phyloP scores from a whole-genome alignment of 2,797 vertebrate species.

The Bothrops alternatus region DNA sequence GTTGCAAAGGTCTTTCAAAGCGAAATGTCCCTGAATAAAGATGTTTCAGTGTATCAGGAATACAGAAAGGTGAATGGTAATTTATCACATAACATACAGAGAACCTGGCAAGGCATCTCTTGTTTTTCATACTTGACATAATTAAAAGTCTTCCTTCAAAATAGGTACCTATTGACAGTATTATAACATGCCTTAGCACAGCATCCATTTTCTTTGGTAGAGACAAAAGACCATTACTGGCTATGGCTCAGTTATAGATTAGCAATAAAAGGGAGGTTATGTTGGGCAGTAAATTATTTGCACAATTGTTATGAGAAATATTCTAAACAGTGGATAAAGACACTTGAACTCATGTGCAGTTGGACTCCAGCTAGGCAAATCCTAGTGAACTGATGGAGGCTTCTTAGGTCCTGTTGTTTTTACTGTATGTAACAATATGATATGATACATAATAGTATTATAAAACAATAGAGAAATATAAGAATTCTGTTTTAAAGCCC shows the following conservation, averaged over 20 bases:
- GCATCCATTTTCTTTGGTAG: constrained; percentile 1
- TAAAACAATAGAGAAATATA: not conserved
- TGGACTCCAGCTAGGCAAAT: not conserved
- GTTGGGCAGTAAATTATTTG: not conserved
- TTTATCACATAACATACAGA: not conserved
- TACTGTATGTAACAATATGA: not conserved
- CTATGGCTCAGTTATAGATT: constrained; percentile 31
- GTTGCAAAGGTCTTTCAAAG: constrained; percentile 6
- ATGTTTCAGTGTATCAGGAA: fast-evolving
- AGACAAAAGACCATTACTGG: constrained; percentile 26
- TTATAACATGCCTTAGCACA: not conserved
- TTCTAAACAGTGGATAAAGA: not conserved
- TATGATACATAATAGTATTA: not conserved
- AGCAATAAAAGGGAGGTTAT: not conserved
- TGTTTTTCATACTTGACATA: not conserved
- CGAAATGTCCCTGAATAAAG: constrained; percentile 21
- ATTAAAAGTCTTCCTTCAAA: not conserved
- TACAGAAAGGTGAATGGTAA: not conserved
- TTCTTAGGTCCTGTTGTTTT: not conserved
- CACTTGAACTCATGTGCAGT: not conserved
- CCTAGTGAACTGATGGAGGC: not conserved
- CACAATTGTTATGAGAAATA: not conserved
- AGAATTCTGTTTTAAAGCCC: not conserved
- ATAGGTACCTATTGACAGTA: not conserved
- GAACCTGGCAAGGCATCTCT: not conserved